A percentile compares a stretch with the other conserved stretches of the same genome.
Conservation (phyloP, 2,113 vertebrate genomes). For the Varanus komodoensis region DNA sequence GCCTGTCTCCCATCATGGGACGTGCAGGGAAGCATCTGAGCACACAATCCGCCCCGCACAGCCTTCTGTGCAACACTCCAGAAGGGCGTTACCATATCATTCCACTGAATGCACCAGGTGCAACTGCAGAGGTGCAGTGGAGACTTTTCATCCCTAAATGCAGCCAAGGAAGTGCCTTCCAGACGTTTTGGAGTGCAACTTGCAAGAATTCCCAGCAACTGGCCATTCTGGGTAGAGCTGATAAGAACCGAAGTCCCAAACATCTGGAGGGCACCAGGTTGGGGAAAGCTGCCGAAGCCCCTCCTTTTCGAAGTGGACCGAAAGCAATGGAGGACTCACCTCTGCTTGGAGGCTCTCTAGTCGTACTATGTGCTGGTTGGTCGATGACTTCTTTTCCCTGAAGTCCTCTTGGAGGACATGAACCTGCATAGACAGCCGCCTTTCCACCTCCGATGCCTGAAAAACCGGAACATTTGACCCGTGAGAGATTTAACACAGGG, state of each 20-base stretch:
- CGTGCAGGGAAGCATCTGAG: no score
- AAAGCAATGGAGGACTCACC: conserved; percentile 75
- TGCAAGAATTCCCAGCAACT: neutral
- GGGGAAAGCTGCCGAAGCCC: neutral
- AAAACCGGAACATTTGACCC: conserved; percentile 40
- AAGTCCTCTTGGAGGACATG: conserved; percentile 94
- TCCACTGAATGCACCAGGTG: neutral
- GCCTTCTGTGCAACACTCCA: neutral
- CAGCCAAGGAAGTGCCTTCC: no score
- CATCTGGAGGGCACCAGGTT: neutral
- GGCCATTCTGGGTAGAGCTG: neutral
- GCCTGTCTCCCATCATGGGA: neutral
- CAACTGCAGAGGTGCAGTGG: neutral
- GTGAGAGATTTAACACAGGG: neutral
- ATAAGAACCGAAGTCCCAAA: neutral
- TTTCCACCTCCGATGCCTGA: conserved; percentile 95
- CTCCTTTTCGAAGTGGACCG: no score
- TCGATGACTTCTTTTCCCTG: conserved; percentile 92
- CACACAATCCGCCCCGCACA: neutral
- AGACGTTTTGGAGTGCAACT: no score
- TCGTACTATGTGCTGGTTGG: conserved; percentile 93
- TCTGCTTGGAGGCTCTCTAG: conserved; percentile 94
- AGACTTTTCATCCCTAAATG: neutral
- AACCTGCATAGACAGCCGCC: conserved; percentile 95
- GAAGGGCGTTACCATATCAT: neutral